Conservation (phyloP, 2,113 vertebrate genomes). For the Todiramphus chloris region DNA sequence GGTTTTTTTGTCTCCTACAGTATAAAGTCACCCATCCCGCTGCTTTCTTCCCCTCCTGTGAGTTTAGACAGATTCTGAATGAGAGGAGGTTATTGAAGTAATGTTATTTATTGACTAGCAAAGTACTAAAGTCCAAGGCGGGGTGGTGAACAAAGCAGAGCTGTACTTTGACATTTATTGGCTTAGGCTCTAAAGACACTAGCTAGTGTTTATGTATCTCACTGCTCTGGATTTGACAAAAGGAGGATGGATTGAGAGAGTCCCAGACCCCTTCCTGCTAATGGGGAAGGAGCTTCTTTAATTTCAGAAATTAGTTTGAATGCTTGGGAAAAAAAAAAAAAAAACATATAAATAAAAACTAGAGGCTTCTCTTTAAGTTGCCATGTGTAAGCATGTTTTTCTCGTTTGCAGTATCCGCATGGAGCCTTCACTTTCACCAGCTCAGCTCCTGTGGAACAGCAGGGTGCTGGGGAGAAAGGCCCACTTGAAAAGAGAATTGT, state of each 20-base stretch:
- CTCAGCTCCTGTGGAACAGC: background rate
- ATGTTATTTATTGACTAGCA: conserved; percentile 59
- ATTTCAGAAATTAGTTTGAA: background rate
- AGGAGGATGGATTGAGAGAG: background rate
- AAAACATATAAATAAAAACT: background rate
- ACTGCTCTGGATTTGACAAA: background rate
- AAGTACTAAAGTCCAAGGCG: conserved; percentile 12
- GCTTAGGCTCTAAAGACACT: background rate
- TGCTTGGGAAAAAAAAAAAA: background rate
- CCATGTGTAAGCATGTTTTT: background rate
- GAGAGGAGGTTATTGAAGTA: background rate
- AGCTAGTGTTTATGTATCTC: background rate
- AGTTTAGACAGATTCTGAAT: background rate
- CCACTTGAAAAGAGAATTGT: background rate
- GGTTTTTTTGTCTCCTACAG: background rate
- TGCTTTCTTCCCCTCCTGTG: background rate
- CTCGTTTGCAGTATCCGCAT: background rate
- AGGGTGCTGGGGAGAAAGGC: background rate
- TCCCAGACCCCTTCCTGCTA: background rate
- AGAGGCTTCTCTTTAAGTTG: background rate
- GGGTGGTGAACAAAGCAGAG: background rate
- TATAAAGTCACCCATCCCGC: background rate
- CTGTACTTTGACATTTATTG: conserved; percentile 26
- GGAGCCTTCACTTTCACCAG: background rate
- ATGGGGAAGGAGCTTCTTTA: background rate